Evolutionary conservation across 2,797 vertebrate species (phyloP).

Genomic region (Sebastolobus alascanus): DNA sequence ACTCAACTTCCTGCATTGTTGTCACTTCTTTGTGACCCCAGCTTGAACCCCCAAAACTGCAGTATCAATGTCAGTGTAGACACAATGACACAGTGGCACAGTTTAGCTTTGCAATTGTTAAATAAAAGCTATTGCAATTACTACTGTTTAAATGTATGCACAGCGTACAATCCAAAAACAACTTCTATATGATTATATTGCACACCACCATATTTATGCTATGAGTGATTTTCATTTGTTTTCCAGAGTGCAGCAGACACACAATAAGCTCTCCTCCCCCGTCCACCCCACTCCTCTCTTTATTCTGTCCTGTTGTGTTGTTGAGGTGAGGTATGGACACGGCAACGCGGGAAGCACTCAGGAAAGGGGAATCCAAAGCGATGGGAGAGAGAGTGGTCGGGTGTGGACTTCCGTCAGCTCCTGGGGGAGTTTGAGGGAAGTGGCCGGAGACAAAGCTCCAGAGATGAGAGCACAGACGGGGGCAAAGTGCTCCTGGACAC

Average conservation of each 20-base stretch:
- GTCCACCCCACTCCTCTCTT: not conserved
- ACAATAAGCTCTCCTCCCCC: constrained; percentile 19
- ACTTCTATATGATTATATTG: not conserved
- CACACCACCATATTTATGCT: not conserved
- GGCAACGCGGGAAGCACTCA: constrained; percentile 57
- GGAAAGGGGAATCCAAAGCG: constrained; percentile 59
- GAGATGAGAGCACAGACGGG: constrained; percentile 67
- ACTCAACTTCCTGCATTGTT: constrained; percentile 70
- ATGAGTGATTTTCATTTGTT: constrained; percentile 12
- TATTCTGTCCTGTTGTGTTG: constrained; percentile 43
- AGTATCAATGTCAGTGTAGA: constrained; percentile 26
- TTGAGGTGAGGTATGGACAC: constrained; percentile 41
- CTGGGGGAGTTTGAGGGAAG: constrained; percentile 69
- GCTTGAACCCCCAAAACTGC: constrained; percentile 54
- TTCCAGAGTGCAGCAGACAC: constrained; percentile 9
- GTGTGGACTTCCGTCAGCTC: constrained; percentile 70
- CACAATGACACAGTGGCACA: constrained; percentile 25
- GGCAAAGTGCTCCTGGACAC: constrained; percentile 64
- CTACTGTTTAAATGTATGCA: not conserved
- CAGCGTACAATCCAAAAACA: not conserved
- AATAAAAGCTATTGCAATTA: not conserved
- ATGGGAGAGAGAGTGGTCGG: constrained; percentile 48
- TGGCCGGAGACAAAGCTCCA: constrained; percentile 70
- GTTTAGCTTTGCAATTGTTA: not conserved
- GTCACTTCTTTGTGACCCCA: constrained; percentile 63